Percentiles rank a stretch among this genome's conserved stretches.
Evolutionary conservation across 2,888 invertebrate genomes (phyloP).

Genomic region (Conomelus anceps): DNA sequence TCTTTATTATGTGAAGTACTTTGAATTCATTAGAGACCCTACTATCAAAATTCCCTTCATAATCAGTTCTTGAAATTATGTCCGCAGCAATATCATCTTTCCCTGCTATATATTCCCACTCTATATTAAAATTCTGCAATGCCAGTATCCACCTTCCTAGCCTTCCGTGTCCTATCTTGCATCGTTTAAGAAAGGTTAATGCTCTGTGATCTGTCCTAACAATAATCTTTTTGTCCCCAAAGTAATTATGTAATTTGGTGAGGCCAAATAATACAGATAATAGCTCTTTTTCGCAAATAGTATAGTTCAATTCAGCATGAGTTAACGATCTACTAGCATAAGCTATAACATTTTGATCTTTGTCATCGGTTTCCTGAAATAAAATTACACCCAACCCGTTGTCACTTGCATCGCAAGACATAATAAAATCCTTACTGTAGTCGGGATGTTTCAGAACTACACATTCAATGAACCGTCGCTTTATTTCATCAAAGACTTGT

Average conservation of each 20-base stretch:
- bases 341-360: background rate
- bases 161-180: conserved; percentile 3
- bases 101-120: conserved; percentile 10
- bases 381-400: background rate
- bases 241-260: background rate
- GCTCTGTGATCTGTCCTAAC: conserved; percentile 3
- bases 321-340: background rate
- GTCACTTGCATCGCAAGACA: background rate
- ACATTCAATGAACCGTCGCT: background rate
- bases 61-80: conserved; percentile 2
- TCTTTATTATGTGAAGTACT: background rate
- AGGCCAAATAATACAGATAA: background rate
- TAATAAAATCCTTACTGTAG: conserved; percentile 1
- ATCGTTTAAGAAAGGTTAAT: conserved; percentile 8
- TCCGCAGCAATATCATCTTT: background rate
- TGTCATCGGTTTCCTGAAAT: background rate
- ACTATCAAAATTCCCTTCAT: background rate
- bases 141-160: conserved; percentile 4
- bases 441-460: background rate
- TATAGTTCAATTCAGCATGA: background rate
- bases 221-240: background rate
- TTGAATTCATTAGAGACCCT: background rate
- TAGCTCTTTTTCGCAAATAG: background rate
- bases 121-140: background rate
- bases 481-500: background rate